A percentile compares a stretch with the other conserved stretches of the same genome.
phyloP scores from a whole-genome alignment of 2,113 vertebrate species.

The Microcebus jonahi region DNA sequence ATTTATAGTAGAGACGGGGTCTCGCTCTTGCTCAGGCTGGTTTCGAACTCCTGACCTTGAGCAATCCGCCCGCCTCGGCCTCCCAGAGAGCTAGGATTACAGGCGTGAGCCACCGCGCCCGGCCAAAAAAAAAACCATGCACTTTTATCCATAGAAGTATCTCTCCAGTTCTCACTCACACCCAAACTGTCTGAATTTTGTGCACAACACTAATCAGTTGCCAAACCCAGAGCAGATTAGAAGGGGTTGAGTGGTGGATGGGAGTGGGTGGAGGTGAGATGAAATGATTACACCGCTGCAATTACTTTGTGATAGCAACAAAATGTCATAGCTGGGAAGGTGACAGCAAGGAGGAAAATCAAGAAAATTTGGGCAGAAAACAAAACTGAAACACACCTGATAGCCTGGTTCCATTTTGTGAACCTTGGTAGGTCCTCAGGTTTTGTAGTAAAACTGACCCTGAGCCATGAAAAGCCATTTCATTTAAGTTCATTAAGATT shows the following conservation, averaged over 20 bases:
- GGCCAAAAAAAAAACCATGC: background rate
- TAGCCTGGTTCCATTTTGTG: background rate
- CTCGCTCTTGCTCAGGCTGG: too few relatives aligned
- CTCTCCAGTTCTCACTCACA: background rate
- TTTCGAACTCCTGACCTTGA: too few relatives aligned
- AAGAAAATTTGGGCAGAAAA: background rate
- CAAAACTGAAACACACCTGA: background rate
- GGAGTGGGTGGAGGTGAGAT: background rate
- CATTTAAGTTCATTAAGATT: background rate
- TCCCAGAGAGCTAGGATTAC: too few relatives aligned
- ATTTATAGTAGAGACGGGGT: too few relatives aligned
- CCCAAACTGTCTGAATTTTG: background rate
- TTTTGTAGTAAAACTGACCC: background rate
- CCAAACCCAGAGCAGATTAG: background rate
- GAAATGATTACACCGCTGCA: accelerated
- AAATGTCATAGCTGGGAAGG: background rate
- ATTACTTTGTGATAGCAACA: background rate
- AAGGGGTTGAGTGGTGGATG: background rate
- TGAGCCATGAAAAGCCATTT: background rate
- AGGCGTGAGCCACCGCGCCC: too few relatives aligned
- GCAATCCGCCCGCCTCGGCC: too few relatives aligned
- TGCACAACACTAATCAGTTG: background rate
- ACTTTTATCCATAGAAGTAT: background rate
- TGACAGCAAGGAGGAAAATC: background rate
- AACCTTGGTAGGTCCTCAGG: background rate